Conservation (phyloP, 2,113 vertebrate genomes). For the Ammospiza nelsoni region DNA sequence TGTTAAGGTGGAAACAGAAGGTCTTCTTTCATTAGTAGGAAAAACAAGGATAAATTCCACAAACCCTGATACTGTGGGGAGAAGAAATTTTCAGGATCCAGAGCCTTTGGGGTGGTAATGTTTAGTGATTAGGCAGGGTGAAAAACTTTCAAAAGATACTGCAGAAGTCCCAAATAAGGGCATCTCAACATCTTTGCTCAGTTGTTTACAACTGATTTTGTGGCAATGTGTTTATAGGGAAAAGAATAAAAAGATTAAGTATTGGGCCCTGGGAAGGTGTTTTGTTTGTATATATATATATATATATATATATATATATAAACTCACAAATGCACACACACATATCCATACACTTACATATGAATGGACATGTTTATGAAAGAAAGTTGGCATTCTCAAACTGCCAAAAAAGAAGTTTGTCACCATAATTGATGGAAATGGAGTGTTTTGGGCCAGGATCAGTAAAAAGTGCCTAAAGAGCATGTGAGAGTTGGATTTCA, state of each 20-base stretch:
- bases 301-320: neutral
- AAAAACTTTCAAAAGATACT: neutral
- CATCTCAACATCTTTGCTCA: neutral
- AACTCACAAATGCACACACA: rapidly evolving
- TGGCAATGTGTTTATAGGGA: neutral
- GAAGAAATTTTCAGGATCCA: neutral
- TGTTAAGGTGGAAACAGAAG: neutral
- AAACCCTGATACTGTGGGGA: neutral
- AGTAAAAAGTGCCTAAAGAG: neutral
- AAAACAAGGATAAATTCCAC: neutral
- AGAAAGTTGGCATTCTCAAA: neutral
- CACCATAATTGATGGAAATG: neutral
- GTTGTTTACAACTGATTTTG: neutral
- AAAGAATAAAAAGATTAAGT: neutral
- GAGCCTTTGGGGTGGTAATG: neutral
- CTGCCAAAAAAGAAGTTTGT: neutral
- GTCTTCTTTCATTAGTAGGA: neutral
- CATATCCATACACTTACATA: neutral
- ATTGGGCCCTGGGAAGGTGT: neutral
- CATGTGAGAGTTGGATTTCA: neutral
- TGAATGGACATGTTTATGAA: neutral
- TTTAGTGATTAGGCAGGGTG: neutral
- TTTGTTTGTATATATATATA: neutral
- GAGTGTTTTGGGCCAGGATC: neutral
- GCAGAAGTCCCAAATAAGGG: neutral